Evolutionary conservation across 1,140 invertebrate species (phyloP).

Genomic region (Drosophila equinoxialis): DNA sequence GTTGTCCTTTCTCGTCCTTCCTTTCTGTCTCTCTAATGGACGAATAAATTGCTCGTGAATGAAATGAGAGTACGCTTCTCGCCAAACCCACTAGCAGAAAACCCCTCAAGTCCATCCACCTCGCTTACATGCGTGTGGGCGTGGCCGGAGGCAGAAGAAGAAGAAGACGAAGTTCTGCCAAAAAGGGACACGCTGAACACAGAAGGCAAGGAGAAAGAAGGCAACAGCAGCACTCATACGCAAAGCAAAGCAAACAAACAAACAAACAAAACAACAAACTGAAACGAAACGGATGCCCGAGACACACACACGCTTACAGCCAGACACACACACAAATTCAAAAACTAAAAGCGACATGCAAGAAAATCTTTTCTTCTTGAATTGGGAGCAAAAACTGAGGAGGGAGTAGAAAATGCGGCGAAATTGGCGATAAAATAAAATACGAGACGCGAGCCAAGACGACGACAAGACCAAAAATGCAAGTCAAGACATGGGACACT

Average conservation of each 20-base stretch:
- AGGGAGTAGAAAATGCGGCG: slow-evolving; percentile 39
- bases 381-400: slow-evolving; percentile 7
- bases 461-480: slow-evolving; percentile 46
- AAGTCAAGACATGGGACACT: slow-evolving; percentile 19
- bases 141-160: slow-evolving; percentile 46
- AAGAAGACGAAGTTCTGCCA: slow-evolving; percentile 31
- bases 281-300: slow-evolving; percentile 68
- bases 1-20: slow-evolving; percentile 53
- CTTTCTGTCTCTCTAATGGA: slow-evolving; percentile 73
- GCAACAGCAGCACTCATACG: slow-evolving; percentile 66
- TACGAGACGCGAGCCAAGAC: slow-evolving; percentile 65
- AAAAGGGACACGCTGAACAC: slow-evolving; percentile 16
- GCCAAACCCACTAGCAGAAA: slow-evolving; percentile 1
- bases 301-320: slow-evolving; percentile 47
- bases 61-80: slow-evolving; percentile 74
- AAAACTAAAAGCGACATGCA: slow-evolving; percentile 73
- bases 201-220: slow-evolving; percentile 31
- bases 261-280: slow-evolving; percentile 59
- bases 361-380: slow-evolving; percentile 19
- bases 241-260: slow-evolving; percentile 64
- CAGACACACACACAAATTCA: slow-evolving; percentile 38
- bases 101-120: slow-evolving; percentile 13
- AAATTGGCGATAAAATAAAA: slow-evolving; percentile 80
- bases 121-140: slow-evolving; percentile 52
- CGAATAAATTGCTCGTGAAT: slow-evolving; percentile 81